Base-by-base conservation (phyloP, 2,113 vertebrate species). In the Falco punctatus region DNA sequence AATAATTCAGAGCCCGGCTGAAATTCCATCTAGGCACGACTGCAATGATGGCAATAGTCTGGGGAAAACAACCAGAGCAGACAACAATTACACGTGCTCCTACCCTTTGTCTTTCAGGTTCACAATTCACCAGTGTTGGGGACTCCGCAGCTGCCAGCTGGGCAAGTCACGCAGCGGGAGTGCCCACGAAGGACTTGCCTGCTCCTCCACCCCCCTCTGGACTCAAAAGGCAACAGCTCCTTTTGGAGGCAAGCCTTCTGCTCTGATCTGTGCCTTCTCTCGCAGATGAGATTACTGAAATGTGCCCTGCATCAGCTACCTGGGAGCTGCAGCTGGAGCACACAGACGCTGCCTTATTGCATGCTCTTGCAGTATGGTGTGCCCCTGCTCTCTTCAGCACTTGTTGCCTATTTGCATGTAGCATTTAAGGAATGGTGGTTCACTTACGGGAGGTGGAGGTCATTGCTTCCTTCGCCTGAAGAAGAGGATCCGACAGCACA, bases 301-400 rank as follows among this genome's bases (percentile, higher is more conserved):
- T 9, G 57, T 2, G 7, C 51, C 73, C 35, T 0, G 0, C 75
- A 32, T 38, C 30, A 4, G 33, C 73, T 80, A 40, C 57, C 51
- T 42, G 58, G 52, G 54, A 89, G 75, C 1, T 15, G 70, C 65
- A 67, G 86, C 83, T 28, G 66, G 73, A 55, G 35, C 51, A 11
- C 17, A 4, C 21, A 3, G 49, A 62, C 1, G 0, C 51, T 80
- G 91, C 51, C 23, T n/a, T 22, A 11, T 0, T 15, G 42, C 1
- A 0, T 4, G 30, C 57, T 61, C 71, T 65, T 0, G 0, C 4
- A 4, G 66, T 3, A 5, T 38, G 4, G 27, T 2, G 26, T 1
- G 1, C 8, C 44, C 30, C 70, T 11, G 75, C 72, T 74, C 72
- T 38, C 86, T 42, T 38, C 3, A 1, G 28, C 62, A 10, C 74